Evolutionary conservation across 2,797 vertebrate genomes (phyloP).

Genomic region (Chloroceryle inda): DNA sequence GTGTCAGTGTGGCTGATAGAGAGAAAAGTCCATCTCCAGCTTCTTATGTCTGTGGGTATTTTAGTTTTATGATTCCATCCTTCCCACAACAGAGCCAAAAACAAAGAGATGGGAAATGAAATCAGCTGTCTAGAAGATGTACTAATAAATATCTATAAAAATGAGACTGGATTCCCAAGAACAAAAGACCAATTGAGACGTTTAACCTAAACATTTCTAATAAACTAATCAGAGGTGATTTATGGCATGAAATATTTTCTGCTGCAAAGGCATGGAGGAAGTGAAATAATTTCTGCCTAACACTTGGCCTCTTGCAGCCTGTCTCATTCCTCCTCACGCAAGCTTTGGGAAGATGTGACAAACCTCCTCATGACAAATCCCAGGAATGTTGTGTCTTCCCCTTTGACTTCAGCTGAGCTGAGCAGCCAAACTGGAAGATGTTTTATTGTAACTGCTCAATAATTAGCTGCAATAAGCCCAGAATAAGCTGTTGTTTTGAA

Average conservation of each 20-base stretch:
- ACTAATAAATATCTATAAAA: slow-evolving; percentile 47
- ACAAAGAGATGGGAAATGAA: slow-evolving; percentile 33
- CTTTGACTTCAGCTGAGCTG: not conserved
- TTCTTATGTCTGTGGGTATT: not conserved
- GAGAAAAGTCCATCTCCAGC: not conserved
- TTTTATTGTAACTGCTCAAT: slow-evolving; percentile 39
- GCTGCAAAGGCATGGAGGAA: not conserved
- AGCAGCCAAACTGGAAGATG: not conserved
- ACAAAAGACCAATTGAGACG: slow-evolving; percentile 33
- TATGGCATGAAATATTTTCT: not conserved
- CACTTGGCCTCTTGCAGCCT: slow-evolving; percentile 16
- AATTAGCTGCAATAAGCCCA: not conserved
- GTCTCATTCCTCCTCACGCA: not conserved
- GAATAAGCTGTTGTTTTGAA: not conserved
- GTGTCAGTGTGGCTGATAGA: not conserved
- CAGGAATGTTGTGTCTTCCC: slow-evolving; percentile 48
- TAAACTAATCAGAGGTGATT: slow-evolving; percentile 53
- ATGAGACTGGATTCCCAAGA: not conserved
- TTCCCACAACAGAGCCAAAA: slow-evolving; percentile 36
- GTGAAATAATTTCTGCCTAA: slow-evolving; percentile 58
- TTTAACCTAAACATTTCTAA: slow-evolving; percentile 39
- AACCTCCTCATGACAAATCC: slow-evolving; percentile 35
- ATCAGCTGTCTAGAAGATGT: slow-evolving; percentile 15
- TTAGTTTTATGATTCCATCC: slow-evolving; percentile 22
- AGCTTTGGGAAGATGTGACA: slow-evolving; percentile 13